These are phyloP conservation scores for Diadromus collaris DNA, from an alignment of 2,888 invertebrate genomes.

Conservation along the genomic window DNA sequence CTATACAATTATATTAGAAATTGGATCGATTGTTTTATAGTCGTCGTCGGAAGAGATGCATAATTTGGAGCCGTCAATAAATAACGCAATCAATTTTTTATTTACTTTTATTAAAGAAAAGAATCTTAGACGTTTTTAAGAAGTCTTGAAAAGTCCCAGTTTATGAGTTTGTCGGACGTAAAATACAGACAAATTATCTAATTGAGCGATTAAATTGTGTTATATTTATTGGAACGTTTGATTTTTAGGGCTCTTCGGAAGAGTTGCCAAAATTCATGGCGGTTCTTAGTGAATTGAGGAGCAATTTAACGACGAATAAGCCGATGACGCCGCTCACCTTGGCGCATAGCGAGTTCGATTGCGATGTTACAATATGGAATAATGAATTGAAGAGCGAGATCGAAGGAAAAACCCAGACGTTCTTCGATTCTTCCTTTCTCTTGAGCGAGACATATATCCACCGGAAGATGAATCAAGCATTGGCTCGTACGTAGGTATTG, in stretches of 20 bases:
- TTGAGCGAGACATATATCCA: conserved; percentile 97
- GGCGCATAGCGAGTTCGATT: conserved; percentile 77
- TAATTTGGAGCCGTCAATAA: conserved; percentile 84
- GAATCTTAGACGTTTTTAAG: not conserved
- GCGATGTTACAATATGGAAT: conserved; percentile 88
- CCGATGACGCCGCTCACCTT: conserved; percentile 82
- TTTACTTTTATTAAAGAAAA: too few relatives aligned
- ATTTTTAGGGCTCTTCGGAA: conserved; percentile 83
- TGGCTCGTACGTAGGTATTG: conserved; percentile 84
- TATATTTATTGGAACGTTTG: not conserved
- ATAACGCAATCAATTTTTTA: too few relatives aligned
- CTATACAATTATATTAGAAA: conserved; percentile 30
- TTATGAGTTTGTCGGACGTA: too few relatives aligned
- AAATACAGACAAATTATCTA: too few relatives aligned
- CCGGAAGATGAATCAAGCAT: conserved; percentile 85
- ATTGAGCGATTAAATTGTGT: not conserved
- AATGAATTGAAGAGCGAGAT: conserved; percentile 81
- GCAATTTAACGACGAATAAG: conserved; percentile 96
- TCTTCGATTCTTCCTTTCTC: conserved; percentile 91
- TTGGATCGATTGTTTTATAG: not conserved
- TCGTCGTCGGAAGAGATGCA: conserved; percentile 79
- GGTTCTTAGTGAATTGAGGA: conserved; percentile 91
- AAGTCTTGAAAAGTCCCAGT: conserved; percentile 30
- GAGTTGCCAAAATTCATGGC: conserved; percentile 89
- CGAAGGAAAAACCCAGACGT: conserved; percentile 77